Percentiles rank a stretch among this genome's conserved stretches.
These are phyloP conservation scores for Mellilla xanthometata DNA, from an alignment of 2,888 invertebrate genomes.

Conservation along the genomic window DNA sequence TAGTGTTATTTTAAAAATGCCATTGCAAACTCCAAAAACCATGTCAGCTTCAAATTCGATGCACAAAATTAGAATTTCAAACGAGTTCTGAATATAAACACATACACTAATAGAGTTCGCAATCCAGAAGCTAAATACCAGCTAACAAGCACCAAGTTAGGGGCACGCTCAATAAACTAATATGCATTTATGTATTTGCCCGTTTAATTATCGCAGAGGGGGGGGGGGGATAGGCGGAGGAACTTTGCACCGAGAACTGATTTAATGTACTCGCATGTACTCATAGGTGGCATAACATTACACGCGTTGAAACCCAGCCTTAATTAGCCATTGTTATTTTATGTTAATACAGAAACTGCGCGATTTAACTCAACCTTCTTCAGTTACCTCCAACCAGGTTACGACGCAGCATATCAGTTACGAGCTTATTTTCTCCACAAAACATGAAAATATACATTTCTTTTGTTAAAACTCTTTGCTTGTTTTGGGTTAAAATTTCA, in stretches of 20 bases:
- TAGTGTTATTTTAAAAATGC: too few relatives aligned
- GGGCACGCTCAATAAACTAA: conserved; percentile 39
- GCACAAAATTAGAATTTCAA: conserved; percentile 13
- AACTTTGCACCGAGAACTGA: conserved; percentile 34
- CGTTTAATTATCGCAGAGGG: conserved; percentile 35
- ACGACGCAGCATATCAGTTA: conserved; percentile 15
- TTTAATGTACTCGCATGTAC: conserved; percentile 31
- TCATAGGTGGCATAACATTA: conserved; percentile 48
- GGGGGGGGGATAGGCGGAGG: conserved; percentile 28
- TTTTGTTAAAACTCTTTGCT: conserved; percentile 11
- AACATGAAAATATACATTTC: conserved; percentile 15
- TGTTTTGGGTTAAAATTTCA: conserved; percentile 2
- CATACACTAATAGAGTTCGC: conserved; percentile 25
- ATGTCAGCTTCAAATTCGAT: background rate
- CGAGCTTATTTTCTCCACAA: conserved; percentile 7
- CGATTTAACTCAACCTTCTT: conserved; percentile 39
- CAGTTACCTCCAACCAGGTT: conserved; percentile 11
- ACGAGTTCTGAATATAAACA: conserved; percentile 7
- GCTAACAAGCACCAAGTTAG: conserved; percentile 26
- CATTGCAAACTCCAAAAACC: too few relatives aligned
- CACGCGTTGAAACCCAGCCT: conserved; percentile 50
- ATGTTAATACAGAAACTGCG: conserved; percentile 73
- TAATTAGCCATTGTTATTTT: conserved; percentile 80
- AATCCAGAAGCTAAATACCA: conserved; percentile 27
- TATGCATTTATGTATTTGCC: conserved; percentile 47